A percentile compares a stretch with the other conserved stretches of the same genome.
phyloP scores from a whole-genome alignment of 2,113 vertebrate genomes.

The Indicator indicator region DNA sequence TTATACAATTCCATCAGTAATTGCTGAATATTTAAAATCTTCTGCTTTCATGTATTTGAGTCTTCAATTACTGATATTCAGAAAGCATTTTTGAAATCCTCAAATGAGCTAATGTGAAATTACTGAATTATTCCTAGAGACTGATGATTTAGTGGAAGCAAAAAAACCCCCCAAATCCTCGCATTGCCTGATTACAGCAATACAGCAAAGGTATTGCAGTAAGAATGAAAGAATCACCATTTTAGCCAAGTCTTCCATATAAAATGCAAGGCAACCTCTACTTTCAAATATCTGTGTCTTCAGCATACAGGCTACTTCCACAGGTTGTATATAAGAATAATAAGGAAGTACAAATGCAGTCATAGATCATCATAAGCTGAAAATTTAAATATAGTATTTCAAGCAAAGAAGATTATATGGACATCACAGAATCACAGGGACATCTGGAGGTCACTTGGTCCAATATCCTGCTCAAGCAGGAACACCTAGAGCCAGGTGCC shows the following conservation, averaged over 20 bases:
- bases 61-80: constrained; percentile 3
- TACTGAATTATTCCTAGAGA: background rate
- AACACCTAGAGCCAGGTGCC: background rate
- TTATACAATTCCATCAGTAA: background rate
- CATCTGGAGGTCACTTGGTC: background rate
- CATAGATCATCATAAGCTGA: background rate
- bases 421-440: background rate
- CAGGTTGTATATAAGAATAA: background rate
- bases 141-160: background rate
- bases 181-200: background rate
- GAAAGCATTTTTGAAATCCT: background rate
- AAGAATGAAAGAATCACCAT: background rate
- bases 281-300: background rate
- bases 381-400: background rate
- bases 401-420: background rate
- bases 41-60: background rate
- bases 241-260: background rate
- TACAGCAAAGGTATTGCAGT: background rate
- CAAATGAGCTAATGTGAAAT: background rate
- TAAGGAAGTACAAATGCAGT: background rate
- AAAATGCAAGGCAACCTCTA: background rate
- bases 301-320: background rate
- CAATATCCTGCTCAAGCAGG: background rate
- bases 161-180: background rate
- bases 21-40: constrained; percentile 1